A percentile compares a stretch with the other conserved stretches of the same genome.
Conservation (phyloP, 2,797 vertebrate species). For the Rhabdomys pumilio region DNA sequence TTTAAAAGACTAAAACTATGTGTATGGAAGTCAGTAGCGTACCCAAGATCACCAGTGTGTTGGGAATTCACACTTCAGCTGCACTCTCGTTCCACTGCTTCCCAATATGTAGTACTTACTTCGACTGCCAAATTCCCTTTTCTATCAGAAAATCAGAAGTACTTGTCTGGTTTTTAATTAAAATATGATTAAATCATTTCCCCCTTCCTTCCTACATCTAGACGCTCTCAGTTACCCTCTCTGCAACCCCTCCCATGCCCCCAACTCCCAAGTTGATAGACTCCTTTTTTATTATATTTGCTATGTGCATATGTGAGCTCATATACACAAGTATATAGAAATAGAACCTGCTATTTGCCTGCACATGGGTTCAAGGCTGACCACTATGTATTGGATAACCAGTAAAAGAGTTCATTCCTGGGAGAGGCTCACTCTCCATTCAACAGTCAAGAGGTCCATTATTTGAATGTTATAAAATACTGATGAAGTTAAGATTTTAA, state of each 20-base stretch:
- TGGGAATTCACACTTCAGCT: neutral
- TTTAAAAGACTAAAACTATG: neutral
- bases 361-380: neutral
- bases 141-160: neutral
- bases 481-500: neutral
- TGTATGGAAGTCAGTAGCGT: neutral
- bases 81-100: accelerated
- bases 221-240: neutral
- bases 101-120: neutral
- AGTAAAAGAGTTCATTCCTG: neutral
- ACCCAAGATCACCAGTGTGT: neutral
- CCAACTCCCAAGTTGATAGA: neutral
- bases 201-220: neutral
- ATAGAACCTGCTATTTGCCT: neutral
- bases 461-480: slow-evolving; percentile 46
- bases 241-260: neutral
- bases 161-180: neutral
- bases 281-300: neutral
- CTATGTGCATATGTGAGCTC: neutral
- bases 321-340: neutral
- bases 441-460: neutral
- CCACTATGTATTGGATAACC: neutral
- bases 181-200: neutral
- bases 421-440: neutral
- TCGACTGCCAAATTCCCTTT: neutral